Base-by-base conservation (phyloP, 2,113 vertebrate species). In the Dinomys branickii region DNA sequence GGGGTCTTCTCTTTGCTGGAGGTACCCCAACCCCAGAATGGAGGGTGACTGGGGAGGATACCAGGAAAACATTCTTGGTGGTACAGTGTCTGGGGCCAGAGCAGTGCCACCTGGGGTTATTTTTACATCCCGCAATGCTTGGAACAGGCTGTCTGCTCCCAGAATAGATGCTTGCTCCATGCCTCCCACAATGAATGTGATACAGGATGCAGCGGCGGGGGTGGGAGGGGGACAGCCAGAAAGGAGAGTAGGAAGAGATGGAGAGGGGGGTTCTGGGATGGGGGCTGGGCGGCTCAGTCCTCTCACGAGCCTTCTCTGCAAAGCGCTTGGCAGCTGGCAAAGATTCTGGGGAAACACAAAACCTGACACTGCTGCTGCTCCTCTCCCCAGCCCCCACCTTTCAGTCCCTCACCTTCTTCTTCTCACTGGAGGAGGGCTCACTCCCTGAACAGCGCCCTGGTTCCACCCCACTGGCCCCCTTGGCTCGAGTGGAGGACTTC, bases 401-500 rank as follows among this genome's bases (percentile, higher is more conserved):
- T 16, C 1, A 3, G 5, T 8, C 47, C 5, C 84, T 90, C 98
- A 99, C 99, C 99, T 99, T 99, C 97, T 99, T 99, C 96, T 99
- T 99, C 98, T 99, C 99, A 38, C 98, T 99, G 73, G 99, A 99
- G 44, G 99, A 99, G 3, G 99, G 98, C 44, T 99, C 99, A 1
- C 98, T 99, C 35, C 99, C 99, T 0, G 99, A 99, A 97, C 99
- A 99, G 90, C 99, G 99, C 24, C 99, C 99, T 1, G 99, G 99
- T 97, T 99, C 99, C 19, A 99, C 99, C 28, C 99, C 98, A 0
- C 98, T 98, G 24, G 99, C 98, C 1, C 99, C 99, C 98, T 99
- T 99, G 4, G 99, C 99, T 92, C 99, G 98, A 97, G 98, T 99
- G 50, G 99, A 99, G 2, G 99, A 99, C 95, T 99, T 99, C 17